Conservation (phyloP, 1,140 invertebrate species). For the Neotoxoptera formosana region DNA sequence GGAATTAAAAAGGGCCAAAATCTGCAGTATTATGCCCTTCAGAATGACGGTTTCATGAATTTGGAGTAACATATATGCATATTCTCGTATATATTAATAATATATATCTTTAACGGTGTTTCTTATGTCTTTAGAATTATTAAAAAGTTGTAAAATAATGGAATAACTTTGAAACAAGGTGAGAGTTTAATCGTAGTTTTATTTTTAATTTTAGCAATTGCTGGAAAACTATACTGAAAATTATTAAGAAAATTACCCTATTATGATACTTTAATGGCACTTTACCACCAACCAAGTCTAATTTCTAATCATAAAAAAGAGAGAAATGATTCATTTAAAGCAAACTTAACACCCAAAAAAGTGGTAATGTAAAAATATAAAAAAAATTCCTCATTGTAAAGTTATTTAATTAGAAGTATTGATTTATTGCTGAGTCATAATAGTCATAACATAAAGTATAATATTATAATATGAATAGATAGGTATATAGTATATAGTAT, state of each 20-base stretch:
- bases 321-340: background rate
- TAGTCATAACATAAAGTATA: no score
- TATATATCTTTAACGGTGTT: background rate
- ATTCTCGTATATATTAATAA: background rate
- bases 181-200: background rate
- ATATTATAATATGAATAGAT: no score
- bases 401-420: background rate
- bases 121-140: background rate
- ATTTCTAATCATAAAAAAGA: background rate
- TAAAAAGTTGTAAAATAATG: background rate
- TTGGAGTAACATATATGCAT: background rate
- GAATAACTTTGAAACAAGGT: background rate
- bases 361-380: background rate
- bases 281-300: background rate
- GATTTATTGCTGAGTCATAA: background rate
- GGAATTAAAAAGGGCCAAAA: no score
- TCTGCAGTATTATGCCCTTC: no score
- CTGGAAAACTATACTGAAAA: background rate
- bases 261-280: background rate
- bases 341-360: background rate
- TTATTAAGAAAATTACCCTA: background rate
- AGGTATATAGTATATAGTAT: background rate
- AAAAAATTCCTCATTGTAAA: background rate
- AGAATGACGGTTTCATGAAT: background rate
- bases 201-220: background rate